These are phyloP conservation scores for Hemibagrus wyckioides DNA, from an alignment of 2,113 vertebrate species.

Conservation along the genomic window DNA sequence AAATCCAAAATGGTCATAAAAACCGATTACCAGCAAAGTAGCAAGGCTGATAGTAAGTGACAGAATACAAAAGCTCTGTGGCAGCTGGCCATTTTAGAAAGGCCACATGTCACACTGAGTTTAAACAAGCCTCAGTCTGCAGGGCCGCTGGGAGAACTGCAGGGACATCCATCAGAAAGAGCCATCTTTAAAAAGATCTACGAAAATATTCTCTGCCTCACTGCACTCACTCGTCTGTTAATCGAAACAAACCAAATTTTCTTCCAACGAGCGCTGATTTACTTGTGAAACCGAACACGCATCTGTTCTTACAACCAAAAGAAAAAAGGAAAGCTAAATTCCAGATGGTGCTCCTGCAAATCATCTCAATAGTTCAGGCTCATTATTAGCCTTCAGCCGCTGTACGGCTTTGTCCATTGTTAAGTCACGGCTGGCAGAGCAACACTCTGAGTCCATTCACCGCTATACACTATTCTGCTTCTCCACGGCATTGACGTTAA, in stretches of 20 bases:
- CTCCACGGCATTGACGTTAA: not conserved
- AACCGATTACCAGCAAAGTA: not conserved
- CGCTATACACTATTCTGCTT: not conserved
- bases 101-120: conserved; percentile 17
- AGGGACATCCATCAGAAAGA: conserved; percentile 28
- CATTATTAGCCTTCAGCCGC: not conserved
- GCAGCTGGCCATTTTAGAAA: conserved; percentile 23
- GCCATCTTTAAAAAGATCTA: conserved; percentile 8
- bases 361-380: not conserved
- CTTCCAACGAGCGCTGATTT: not conserved
- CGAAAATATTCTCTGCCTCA: not conserved
- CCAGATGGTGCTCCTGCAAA: not conserved
- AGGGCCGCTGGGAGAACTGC: not conserved
- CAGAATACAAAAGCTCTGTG: conserved; percentile 8
- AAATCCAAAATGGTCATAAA: not conserved
- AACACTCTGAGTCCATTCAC: not conserved
- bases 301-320: not conserved
- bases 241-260: not conserved
- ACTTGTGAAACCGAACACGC: not conserved
- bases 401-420: not conserved
- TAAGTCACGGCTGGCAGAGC: not conserved
- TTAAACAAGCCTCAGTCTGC: conserved; percentile 31
- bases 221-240: not conserved
- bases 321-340: not conserved
- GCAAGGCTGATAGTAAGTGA: not conserved